Percentiles rank a stretch among this genome's conserved stretches.
phyloP scores from a whole-genome alignment of 2,797 vertebrate species.

The Pampus argenteus region DNA sequence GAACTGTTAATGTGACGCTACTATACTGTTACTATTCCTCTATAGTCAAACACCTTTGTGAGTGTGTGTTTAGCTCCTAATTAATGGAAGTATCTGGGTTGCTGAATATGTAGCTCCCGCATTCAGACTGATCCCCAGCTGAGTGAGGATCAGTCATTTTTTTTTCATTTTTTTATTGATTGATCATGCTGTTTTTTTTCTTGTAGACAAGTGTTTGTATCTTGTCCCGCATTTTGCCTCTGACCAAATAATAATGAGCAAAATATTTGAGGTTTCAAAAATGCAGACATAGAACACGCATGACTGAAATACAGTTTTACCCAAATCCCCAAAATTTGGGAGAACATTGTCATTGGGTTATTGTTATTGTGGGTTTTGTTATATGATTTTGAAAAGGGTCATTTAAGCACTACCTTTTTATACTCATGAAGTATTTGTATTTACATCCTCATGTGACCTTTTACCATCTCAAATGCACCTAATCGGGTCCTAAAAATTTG shows the following conservation, averaged over 20 bases:
- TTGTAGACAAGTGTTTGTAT: slow-evolving; percentile 6
- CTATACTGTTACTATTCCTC: slow-evolving; percentile 11
- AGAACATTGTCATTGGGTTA: no score
- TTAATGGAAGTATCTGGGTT: slow-evolving; percentile 49
- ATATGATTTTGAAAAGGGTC: background rate
- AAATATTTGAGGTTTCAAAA: no score
- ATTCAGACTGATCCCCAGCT: slow-evolving; percentile 27
- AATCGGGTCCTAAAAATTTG: background rate
- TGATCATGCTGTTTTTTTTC: slow-evolving; percentile 16
- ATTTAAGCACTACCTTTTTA: background rate
- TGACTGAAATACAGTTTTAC: background rate
- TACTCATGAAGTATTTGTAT: background rate
- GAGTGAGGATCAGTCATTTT: slow-evolving; percentile 30
- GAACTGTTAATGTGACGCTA: background rate
- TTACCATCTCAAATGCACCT: background rate
- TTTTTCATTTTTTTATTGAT: slow-evolving; percentile 4
- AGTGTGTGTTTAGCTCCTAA: background rate
- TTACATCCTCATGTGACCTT: background rate
- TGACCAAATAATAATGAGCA: slow-evolving; percentile 3
- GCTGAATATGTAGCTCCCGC: slow-evolving; percentile 45
- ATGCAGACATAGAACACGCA: background rate
- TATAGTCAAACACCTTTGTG: slow-evolving; percentile 1
- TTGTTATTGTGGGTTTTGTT: no score
- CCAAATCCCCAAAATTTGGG: no score
- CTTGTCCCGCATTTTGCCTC: background rate